Percentiles rank a stretch among this genome's conserved stretches.
Evolutionary conservation across 2,797 vertebrate genomes (phyloP).

Genomic region (Rousettus madagascariensis): DNA sequence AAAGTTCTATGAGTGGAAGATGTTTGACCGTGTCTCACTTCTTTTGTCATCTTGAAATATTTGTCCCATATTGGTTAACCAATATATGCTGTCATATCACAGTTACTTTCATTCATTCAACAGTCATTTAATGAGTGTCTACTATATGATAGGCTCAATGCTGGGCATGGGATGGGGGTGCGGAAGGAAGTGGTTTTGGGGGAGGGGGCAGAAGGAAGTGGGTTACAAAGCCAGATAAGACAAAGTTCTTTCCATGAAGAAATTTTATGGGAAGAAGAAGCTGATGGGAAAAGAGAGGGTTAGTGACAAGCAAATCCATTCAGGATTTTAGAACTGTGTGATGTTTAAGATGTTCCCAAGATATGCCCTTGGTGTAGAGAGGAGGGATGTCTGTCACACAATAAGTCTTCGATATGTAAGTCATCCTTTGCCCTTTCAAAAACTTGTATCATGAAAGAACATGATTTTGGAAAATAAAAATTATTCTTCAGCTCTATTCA

Average conservation of each 20-base stretch:
- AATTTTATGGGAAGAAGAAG: background rate
- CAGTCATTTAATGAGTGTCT: background rate
- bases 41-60: background rate
- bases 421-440: background rate
- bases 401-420: background rate
- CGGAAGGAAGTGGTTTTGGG: no score
- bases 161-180: background rate
- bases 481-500: background rate
- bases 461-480: slow-evolving; percentile 2
- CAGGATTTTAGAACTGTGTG: background rate
- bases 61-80: background rate
- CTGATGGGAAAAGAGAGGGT: background rate
- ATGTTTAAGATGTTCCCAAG: background rate
- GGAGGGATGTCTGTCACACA: background rate
- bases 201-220: background rate
- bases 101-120: slow-evolving; percentile 3
- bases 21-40: background rate
- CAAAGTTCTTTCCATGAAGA: background rate
- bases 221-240: background rate
- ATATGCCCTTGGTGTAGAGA: background rate
- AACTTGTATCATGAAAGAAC: background rate
- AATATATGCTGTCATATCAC: background rate
- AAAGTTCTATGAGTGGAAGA: slow-evolving; percentile 17
- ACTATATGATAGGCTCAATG: background rate
- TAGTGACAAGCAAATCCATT: background rate